These are phyloP conservation scores for Chironomus striatipennis DNA, from an alignment of 1,140 invertebrate genomes.

Conservation along the genomic window DNA sequence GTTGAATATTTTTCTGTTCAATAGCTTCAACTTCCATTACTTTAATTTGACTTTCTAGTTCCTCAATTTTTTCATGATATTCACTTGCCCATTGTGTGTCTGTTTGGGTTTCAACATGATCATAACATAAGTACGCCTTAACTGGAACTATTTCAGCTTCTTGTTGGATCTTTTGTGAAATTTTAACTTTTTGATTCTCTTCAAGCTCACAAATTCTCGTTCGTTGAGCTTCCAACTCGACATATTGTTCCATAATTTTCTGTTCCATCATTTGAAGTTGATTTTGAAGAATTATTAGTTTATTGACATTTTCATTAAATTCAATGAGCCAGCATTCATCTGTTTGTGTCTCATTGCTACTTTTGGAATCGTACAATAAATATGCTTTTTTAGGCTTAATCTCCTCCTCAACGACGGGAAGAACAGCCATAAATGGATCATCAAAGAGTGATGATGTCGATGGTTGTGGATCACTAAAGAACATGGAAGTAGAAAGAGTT, in stretches of 20 bases:
- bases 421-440: conserved; percentile 28
- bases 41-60: neutral
- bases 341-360: neutral
- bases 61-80: neutral
- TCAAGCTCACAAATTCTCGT: conserved; percentile 4
- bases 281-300: neutral
- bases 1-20: neutral
- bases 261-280: neutral
- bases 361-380: conserved; percentile 37
- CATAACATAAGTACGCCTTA: neutral
- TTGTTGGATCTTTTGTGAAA: neutral
- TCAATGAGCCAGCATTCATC: neutral
- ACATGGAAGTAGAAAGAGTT: conserved; percentile 9
- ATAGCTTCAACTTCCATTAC: neutral
- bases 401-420: conserved; percentile 40
- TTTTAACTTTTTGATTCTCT: neutral
- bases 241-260: conserved; percentile 14
- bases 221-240: conserved; percentile 21
- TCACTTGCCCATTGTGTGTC: neutral
- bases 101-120: neutral
- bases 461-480: conserved; percentile 25
- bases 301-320: neutral
- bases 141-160: conserved; percentile 26
- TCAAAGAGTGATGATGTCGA: neutral
- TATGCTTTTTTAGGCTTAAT: conserved; percentile 47